phyloP scores from a whole-genome alignment of 2,113 vertebrate genomes.

The Nerophis lumbriciformis region DNA sequence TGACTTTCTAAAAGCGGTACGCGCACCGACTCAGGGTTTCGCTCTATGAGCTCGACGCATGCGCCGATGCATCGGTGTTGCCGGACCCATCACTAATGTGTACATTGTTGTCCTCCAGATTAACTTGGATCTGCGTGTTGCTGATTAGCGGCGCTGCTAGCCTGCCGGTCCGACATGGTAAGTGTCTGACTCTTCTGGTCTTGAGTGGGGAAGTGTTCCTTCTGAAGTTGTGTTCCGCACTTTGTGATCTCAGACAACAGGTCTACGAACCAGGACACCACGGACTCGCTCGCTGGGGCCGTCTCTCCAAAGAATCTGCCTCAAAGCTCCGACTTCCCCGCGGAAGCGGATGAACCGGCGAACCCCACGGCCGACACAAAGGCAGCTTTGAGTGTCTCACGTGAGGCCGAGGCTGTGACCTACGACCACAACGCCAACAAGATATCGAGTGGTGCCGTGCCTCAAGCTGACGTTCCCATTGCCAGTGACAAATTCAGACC shows the following conservation, averaged over 20 bases:
- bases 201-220: neutral
- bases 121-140: constrained; percentile 28
- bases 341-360: neutral
- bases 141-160: neutral
- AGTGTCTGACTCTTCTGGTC: neutral
- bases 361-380: neutral
- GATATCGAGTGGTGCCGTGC: neutral
- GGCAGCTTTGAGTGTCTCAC: no score
- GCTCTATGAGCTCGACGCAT: no score
- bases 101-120: neutral
- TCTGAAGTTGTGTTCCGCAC: neutral
- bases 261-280: neutral
- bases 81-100: no score
- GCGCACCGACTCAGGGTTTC: no score
- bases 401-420: neutral
- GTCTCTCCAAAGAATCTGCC: no score
- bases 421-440: neutral
- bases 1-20: no score
- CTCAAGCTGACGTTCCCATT: no score
- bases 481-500: neutral
- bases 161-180: constrained; percentile 15
- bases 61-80: no score
- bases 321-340: neutral
- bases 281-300: no score
- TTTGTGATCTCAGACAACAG: neutral